These are phyloP conservation scores for Zoroaster sp. DNA, from an alignment of 53 echinoderm and acorn worm genomes.

Conservation along the genomic window DNA sequence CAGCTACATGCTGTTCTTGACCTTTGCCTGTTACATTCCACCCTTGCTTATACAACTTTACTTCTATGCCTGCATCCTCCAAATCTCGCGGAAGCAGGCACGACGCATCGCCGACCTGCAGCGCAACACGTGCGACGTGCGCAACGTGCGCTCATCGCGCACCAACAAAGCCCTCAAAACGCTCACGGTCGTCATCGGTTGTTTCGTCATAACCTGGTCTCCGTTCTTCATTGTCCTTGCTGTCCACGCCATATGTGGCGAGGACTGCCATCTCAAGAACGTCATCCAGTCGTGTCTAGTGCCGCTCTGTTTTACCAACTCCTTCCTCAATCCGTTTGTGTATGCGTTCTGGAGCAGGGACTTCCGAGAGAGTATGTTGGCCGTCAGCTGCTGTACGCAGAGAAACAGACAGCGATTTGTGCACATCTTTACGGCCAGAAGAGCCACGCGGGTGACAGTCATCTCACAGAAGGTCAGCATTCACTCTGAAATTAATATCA, in stretches of 20 bases:
- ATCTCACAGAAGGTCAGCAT: slow-evolving; percentile 28
- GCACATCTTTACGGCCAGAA: neutral
- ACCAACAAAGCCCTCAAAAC: slow-evolving; percentile 70
- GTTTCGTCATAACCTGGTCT: slow-evolving; percentile 77
- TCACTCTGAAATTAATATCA: slow-evolving; percentile 22
- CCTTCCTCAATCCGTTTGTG: slow-evolving; percentile 73
- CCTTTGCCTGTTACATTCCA: slow-evolving; percentile 59
- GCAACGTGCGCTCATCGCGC: slow-evolving; percentile 40
- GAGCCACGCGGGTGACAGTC: slow-evolving; percentile 27
- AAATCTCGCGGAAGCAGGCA: slow-evolving; percentile 62
- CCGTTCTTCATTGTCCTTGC: slow-evolving; percentile 67
- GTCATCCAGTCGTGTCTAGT: slow-evolving; percentile 59
- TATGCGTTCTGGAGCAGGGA: slow-evolving; percentile 82
- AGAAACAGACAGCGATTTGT: slow-evolving; percentile 14
- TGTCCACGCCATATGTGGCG: slow-evolving; percentile 28
- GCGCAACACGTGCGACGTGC: slow-evolving; percentile 24
- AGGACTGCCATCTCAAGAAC: slow-evolving; percentile 12
- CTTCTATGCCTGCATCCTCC: slow-evolving; percentile 68
- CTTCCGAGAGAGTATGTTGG: slow-evolving; percentile 65
- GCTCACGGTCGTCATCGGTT: slow-evolving; percentile 73
- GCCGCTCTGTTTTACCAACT: slow-evolving; percentile 67
- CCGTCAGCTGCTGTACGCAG: slow-evolving; percentile 16
- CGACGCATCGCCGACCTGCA: slow-evolving; percentile 65
- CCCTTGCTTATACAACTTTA: slow-evolving; percentile 59
- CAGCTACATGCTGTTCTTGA: slow-evolving; percentile 62